Evolutionary conservation across 2,888 invertebrate genomes (phyloP).

Genomic region (Eretmocerus hayati): DNA sequence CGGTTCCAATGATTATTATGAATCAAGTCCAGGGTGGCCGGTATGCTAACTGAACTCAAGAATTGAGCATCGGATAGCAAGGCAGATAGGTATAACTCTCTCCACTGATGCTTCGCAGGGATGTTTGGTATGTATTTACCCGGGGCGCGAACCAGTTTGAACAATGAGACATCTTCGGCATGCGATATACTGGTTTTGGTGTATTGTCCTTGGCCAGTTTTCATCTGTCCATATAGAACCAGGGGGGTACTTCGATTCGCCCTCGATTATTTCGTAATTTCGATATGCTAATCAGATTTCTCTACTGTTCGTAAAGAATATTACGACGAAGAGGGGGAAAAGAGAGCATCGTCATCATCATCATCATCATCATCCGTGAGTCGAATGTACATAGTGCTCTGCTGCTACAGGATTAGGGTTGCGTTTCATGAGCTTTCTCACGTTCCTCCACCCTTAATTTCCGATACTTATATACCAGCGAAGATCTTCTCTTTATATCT

Average conservation of each 20-base stretch:
- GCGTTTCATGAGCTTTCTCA: slow-evolving; percentile 35
- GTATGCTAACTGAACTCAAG: slow-evolving; percentile 44
- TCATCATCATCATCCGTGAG: too few relatives aligned
- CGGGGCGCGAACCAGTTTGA: slow-evolving; percentile 43
- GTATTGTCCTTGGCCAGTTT: slow-evolving; percentile 9
- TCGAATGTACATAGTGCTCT: neutral
- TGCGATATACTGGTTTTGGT: slow-evolving; percentile 23
- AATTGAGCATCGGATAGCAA: too few relatives aligned
- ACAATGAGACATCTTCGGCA: slow-evolving; percentile 36
- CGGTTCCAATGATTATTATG: slow-evolving; percentile 42
- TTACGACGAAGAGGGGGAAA: neutral
- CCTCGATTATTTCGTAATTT: slow-evolving; percentile 45
- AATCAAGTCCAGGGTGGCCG: slow-evolving; percentile 30
- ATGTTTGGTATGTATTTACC: slow-evolving; percentile 10
- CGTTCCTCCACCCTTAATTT: slow-evolving; percentile 29
- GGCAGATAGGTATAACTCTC: slow-evolving; percentile 19
- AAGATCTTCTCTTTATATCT: slow-evolving; percentile 1
- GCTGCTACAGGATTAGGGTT: slow-evolving; percentile 25
- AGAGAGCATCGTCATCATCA: neutral
- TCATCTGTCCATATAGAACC: neutral
- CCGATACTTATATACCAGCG: slow-evolving; percentile 2
- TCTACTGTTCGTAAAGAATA: neutral
- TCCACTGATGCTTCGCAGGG: too few relatives aligned
- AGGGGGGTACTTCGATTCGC: slow-evolving; percentile 36
- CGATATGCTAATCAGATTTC: slow-evolving; percentile 43